A percentile compares a stretch with the other conserved stretches of the same genome.
Evolutionary conservation across 2,888 invertebrate species (phyloP).

Genomic region (Marasmarcha lunaedactyla): DNA sequence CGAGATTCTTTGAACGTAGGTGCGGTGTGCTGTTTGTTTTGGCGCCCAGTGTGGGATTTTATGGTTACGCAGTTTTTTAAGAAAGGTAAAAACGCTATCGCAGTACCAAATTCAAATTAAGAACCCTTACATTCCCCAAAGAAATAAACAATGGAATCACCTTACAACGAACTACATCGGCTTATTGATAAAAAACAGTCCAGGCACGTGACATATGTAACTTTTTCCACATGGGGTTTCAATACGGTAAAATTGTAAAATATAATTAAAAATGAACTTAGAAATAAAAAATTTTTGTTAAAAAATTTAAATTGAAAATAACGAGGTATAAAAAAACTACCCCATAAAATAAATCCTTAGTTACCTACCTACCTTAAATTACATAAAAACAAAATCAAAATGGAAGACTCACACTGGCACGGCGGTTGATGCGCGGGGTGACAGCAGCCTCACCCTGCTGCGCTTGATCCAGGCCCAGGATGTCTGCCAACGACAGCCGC

Average conservation of each 20-base stretch:
- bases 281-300: not conserved
- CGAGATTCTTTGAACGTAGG: not conserved
- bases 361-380: too few species aligned
- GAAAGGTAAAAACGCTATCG: too few species aligned
- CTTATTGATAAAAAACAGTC: too few species aligned
- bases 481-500: constrained; percentile 41
- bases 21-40: not conserved
- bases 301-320: not conserved
- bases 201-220: too few species aligned
- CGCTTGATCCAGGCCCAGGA: constrained; percentile 32
- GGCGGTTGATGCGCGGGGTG: constrained; percentile 21
- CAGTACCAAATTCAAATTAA: too few species aligned
- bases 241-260: too few species aligned
- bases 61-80: too few species aligned
- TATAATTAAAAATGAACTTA: not conserved
- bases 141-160: too few species aligned
- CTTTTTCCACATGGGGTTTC: too few species aligned
- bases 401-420: constrained; percentile 15
- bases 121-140: too few species aligned
- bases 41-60: not conserved
- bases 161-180: too few species aligned
- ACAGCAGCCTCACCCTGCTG: constrained; percentile 27
- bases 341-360: not conserved
- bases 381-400: too few species aligned
- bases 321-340: not conserved